Conservation (phyloP, 1,140 invertebrate species). For the Dendroctonus valens region DNA sequence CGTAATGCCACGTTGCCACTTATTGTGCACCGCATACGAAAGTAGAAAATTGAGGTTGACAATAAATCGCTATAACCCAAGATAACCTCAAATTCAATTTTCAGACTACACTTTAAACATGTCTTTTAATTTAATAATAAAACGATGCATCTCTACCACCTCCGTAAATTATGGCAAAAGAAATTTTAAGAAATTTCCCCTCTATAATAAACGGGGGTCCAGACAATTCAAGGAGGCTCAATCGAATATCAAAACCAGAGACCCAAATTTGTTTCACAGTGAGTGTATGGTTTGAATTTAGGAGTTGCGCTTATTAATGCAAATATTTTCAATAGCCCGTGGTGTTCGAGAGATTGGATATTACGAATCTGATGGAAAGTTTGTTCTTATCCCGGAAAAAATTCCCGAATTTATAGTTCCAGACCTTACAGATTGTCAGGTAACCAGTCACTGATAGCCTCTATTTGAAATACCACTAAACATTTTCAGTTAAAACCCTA, state of each 20-base stretch:
- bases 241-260: conserved; percentile 49
- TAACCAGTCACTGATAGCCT: conserved; percentile 40
- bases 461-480: not conserved
- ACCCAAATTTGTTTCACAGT: conserved; percentile 64
- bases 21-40: too few species aligned
- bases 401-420: conserved; percentile 91
- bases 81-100: not conserved
- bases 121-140: conserved; percentile 45
- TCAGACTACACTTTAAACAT: conserved; percentile 2
- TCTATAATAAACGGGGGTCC: conserved; percentile 71
- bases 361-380: conserved; percentile 55
- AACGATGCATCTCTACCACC: conserved; percentile 61
- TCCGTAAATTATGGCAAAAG: conserved; percentile 63
- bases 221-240: conserved; percentile 63
- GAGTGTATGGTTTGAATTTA: conserved; percentile 39
- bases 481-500: conserved; percentile 82
- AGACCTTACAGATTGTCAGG: conserved; percentile 72
- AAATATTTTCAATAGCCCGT: not conserved
- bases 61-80: too few species aligned
- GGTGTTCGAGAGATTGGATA: conserved; percentile 18
- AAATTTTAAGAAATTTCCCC: conserved; percentile 76
- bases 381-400: conserved; percentile 78
- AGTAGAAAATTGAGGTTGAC: too few species aligned
- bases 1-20: too few species aligned
- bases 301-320: conserved; percentile 7